Conservation (phyloP, 1,140 invertebrate genomes). For the Wiebesia pumilae region DNA sequence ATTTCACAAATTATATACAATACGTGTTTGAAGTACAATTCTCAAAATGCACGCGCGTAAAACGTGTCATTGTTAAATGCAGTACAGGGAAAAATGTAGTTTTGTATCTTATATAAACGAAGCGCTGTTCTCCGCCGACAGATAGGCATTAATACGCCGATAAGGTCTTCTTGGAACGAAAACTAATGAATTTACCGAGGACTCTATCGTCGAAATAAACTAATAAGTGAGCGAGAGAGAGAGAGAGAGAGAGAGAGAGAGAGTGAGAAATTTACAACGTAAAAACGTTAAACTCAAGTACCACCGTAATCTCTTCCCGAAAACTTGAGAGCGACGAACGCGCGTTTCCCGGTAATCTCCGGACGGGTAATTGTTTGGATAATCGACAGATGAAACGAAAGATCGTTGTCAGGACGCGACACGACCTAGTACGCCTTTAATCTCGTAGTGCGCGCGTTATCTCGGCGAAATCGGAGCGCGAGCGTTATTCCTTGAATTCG, state of each 20-base stretch:
- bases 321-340: not conserved
- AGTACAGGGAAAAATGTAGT: not conserved
- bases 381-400: slow-evolving; percentile 14
- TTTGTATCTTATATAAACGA: not conserved
- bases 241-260: slow-evolving; percentile 28
- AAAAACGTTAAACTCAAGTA: not conserved
- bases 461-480: not conserved
- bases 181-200: not conserved
- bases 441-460: not conserved
- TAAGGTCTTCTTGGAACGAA: not conserved
- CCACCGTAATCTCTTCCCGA: not conserved
- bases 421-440: not conserved
- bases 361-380: not conserved
- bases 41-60: not conserved
- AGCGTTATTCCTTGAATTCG: not conserved
- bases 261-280: not conserved
- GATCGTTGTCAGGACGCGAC: not conserved
- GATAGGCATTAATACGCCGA: not conserved
- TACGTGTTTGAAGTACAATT: not conserved
- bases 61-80: not conserved
- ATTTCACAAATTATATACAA: not conserved
- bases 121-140: not conserved
- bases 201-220: not conserved
- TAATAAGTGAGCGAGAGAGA: not conserved
- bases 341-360: not conserved